Base-by-base conservation (phyloP, 1,140 invertebrate species). In the Papilio aristodemus region DNA sequence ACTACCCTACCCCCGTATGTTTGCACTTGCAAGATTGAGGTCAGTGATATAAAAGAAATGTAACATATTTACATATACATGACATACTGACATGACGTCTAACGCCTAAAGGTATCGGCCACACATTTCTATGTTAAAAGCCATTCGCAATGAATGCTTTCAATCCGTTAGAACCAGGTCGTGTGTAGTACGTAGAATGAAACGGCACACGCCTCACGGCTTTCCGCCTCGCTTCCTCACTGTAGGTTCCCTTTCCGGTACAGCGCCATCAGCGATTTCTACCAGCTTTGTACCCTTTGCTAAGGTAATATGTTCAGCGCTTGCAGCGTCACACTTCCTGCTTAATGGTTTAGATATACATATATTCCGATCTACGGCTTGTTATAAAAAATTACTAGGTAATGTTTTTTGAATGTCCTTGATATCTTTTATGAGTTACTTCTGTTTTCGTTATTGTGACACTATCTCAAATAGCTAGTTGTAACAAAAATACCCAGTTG, bases 191-290 rank as follows among this genome's bases (percentile, higher is more conserved):
- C 58, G 25, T 36, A 38, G 58, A 59, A 59, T 59, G 27, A 38
- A 38, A 60, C 38, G 36, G 59, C 59, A 38, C 59, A 62, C 13
- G 59, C 59, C 59, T 14, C 36, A 62, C 59, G 59, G 59, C 59
- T 62, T 62, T 37, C 59, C 59, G 14, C 59, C 17, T 19, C 36
- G 59, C 36, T 62, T 62, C 58, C 58, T 37, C 32, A 11, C 58
- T 60, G 5, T 7, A 37, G 27, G 5, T 9, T 59, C 43, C 43
- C 25, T 38, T 62, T 39, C 32, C 59, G 36, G 27, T 62, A 38
- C 59, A 19, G 36, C 14, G 59, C 59, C 59, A 36, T 6, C 27
- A 36, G 32, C 59, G 17, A 22, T 39, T 32, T 62, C 36, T 62
- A 27, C 14, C 5, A 62, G 36, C 59, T 62, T 36, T 62, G 59